phyloP scores from a whole-genome alignment of 2,797 vertebrate species.

The Bradypodion ventrale region DNA sequence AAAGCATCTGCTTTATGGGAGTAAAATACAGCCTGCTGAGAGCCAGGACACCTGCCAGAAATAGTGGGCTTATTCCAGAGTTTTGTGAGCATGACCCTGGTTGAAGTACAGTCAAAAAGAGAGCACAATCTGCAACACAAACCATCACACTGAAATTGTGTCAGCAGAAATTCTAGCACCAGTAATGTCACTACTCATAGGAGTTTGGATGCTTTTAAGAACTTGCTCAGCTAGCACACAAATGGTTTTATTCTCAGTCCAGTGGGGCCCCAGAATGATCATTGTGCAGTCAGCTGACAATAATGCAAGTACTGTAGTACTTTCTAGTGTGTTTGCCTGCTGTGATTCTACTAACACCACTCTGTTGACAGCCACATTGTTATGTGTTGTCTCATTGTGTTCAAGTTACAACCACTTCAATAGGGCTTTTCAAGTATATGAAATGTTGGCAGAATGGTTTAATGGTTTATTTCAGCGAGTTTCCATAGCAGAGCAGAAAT shows the following conservation, averaged over 20 bases:
- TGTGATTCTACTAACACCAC: not conserved
- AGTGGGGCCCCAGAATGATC: constrained; percentile 3
- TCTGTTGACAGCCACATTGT: not conserved
- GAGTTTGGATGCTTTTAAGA: not conserved
- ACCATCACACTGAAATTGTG: constrained; percentile 1
- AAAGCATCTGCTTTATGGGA: not conserved
- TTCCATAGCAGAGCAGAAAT: no score
- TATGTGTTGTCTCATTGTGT: no score
- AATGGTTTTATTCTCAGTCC: not conserved
- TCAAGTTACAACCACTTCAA: no score
- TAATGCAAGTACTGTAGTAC: no score
- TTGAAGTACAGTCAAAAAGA: constrained; percentile 14
- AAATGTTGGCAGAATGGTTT: no score
- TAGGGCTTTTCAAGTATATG: no score
- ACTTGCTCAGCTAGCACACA: constrained; percentile 18
- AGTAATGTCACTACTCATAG: constrained; percentile 9
- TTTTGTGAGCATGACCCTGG: not conserved
- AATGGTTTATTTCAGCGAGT: no score
- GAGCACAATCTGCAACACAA: not conserved
- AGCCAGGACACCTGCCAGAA: not conserved
- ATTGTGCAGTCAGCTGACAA: constrained; percentile 27
- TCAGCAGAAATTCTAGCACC: not conserved
- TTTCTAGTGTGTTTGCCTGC: not conserved
- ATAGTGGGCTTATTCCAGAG: no score
- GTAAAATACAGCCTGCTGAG: not conserved